Percentiles rank a stretch among this genome's conserved stretches.
Evolutionary conservation across 1,140 invertebrate species (phyloP).

Genomic region (Caenorhabditis elegans): WBcel235 BX284603.4:10435501-10436000

Average conservation of each 20-base stretch:
- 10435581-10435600: neutral
- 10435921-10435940: neutral
- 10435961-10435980: neutral
- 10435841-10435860: neutral
- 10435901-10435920: conserved; percentile 22
- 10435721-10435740: no score
- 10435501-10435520: neutral
- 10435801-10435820: neutral
- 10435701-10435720: neutral
- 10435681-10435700: neutral
- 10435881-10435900: conserved; percentile 15
- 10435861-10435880: neutral
- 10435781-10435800: neutral
- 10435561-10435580: neutral
- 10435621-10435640: conserved; percentile 4
- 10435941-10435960: conserved; percentile 4
- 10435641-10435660: conserved; percentile 13
- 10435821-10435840: neutral
- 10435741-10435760: neutral
- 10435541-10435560: neutral
- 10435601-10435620: neutral
- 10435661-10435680: conserved; percentile 5
- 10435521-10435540: neutral
- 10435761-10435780: neutral
- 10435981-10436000: neutral